Percentiles rank a stretch among this genome's conserved stretches.
Conservation (phyloP, 2,797 vertebrate species). For the Corythornis leucogaster region DNA sequence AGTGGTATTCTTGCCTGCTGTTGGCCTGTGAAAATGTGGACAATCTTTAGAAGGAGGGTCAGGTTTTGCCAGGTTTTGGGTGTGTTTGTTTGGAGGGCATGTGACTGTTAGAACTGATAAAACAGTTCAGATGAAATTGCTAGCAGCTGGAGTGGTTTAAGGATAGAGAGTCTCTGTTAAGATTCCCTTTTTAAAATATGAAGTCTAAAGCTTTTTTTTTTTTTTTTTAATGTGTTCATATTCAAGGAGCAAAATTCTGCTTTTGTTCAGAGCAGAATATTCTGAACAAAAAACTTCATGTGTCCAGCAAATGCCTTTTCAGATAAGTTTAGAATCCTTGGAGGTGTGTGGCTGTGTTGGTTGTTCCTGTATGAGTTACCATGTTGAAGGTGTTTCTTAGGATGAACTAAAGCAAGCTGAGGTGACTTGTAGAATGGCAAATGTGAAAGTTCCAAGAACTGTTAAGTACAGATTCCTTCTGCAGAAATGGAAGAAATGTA, state of each 20-base stretch:
- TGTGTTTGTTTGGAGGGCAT: neutral
- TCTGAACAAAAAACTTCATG: too few relatives aligned
- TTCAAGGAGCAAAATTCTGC: neutral
- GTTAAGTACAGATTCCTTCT: neutral
- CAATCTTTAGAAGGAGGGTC: neutral
- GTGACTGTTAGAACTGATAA: neutral
- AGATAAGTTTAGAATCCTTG: neutral
- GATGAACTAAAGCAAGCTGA: neutral
- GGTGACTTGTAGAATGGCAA: neutral
- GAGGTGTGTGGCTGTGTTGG: neutral
- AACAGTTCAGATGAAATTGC: neutral
- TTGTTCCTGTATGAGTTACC: neutral
- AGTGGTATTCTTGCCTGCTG: neutral
- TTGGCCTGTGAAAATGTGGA: neutral
- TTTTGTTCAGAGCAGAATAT: neutral
- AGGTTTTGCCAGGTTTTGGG: neutral
- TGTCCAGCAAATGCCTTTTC: neutral
- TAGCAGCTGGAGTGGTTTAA: neutral
- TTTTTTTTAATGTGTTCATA: neutral
- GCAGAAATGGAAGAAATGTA: neutral
- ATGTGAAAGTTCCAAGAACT: neutral
- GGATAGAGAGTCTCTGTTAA: neutral
- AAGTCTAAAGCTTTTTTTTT: neutral
- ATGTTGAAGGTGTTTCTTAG: neutral
- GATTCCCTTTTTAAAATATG: neutral